These are phyloP conservation scores for Theocolax elegans DNA, from an alignment of 1,140 invertebrate species.

Conservation along the genomic window DNA sequence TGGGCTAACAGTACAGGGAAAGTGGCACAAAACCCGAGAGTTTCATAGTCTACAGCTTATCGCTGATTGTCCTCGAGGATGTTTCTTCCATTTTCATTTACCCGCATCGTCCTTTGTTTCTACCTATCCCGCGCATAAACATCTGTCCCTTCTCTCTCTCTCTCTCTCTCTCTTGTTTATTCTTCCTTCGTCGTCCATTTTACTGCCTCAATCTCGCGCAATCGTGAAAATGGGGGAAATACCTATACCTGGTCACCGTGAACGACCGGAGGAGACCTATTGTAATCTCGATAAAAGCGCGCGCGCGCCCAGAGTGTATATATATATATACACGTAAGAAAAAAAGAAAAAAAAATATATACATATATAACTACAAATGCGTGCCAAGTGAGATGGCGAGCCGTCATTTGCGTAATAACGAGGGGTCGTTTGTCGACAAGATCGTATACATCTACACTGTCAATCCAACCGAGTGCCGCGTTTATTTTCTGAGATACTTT, in stretches of 20 bases:
- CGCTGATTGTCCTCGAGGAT: conserved; percentile 20
- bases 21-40: conserved; percentile 34
- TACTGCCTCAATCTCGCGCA: background rate
- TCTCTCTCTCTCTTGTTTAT: too few species aligned
- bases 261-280: conserved; percentile 10
- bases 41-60: conserved; percentile 23
- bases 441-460: background rate
- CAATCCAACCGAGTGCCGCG: background rate
- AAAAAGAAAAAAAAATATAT: conserved; percentile 13
- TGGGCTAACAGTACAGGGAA: conserved; percentile 10
- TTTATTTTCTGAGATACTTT: too few species aligned
- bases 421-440: conserved; percentile 22
- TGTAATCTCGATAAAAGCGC: conserved; percentile 37
- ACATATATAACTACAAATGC: background rate
- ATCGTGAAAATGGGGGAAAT: conserved; percentile 19
- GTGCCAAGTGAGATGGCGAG: background rate
- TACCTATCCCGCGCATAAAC: conserved; percentile 30
- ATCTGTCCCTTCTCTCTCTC: conserved; percentile 10
- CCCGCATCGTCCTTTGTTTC: conserved; percentile 6
- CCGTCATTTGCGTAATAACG: conserved; percentile 39
- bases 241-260: conserved; percentile 2
- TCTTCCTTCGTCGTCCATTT: too few species aligned
- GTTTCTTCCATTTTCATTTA: conserved; percentile 40
- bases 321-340: too few species aligned
- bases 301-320: too few species aligned